Evolutionary conservation across 2,113 vertebrate species (phyloP), one percentile per base, ranked within the genome.

Genomic region (Thryonomys swinderianus): DNA sequence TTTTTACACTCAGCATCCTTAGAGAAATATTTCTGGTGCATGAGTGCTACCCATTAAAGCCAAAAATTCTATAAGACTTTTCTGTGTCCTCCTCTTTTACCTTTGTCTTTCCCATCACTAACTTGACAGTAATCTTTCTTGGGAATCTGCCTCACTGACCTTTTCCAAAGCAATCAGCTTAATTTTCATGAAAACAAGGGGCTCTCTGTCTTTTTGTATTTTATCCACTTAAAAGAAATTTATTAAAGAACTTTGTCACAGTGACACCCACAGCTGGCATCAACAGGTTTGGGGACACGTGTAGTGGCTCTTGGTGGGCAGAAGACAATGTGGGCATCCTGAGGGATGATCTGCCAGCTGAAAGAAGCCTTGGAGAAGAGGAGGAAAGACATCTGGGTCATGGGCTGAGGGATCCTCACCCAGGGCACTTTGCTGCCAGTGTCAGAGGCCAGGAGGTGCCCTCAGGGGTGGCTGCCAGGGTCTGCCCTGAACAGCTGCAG

Each of bases 181-280:
- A 85, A 96, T 96, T 97, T 95, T 93, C 81, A 67, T 11, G 25
- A 66, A 90, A 94, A 95, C 80, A 76, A 84, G 89, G 94, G 90
- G 71, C 90, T 95, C 53, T 74, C 74, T 90, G 73, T 78, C 32
- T 16, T 94, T 93, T 71, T 85, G 64, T 59, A 57, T 87, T 76
- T 93, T 64, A 61, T 87, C 93, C 23, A 71, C 87, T 95, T 93
- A 71, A 34, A 67, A 57, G 88, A 45, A 51, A 82, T 90, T 92
- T 94, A 95, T 96, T 80, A 84, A 96, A 85, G 64, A n/a, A 87
- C 55, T 45, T 34, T 81, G 76, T 94, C 85, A 48, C 90, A 9
- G 10, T 42, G 81, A 71, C 55, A 61, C 74, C 12, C 18, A 9
- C 66, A 85, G 96, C 81, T 85, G 94, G 84, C 71, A 12, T 25